Percentiles rank a stretch among this genome's conserved stretches.
phyloP scores from a whole-genome alignment of 2,797 vertebrate genomes.

The Eulemur mongoz region DNA sequence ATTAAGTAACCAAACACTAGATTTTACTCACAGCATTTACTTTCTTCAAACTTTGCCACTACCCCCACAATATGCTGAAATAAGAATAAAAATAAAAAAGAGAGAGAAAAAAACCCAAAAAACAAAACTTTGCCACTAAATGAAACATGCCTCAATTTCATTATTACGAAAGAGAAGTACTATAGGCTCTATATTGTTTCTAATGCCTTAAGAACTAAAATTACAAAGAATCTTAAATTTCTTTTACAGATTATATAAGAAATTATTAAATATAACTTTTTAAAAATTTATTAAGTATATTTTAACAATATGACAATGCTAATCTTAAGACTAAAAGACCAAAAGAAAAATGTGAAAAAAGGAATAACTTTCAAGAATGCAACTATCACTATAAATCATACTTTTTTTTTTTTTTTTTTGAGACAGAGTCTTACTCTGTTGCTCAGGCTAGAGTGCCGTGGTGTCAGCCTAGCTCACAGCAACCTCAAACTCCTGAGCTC shows the following conservation, averaged over 20 bases:
- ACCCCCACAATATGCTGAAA: neutral
- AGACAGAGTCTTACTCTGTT: too few species aligned
- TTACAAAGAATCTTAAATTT: constrained; percentile 20
- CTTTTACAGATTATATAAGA: neutral
- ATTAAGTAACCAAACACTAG: neutral
- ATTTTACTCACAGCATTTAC: neutral
- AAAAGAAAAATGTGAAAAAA: neutral
- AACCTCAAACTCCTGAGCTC: too few species aligned
- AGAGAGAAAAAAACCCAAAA: too few species aligned
- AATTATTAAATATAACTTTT: neutral
- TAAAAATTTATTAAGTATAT: neutral
- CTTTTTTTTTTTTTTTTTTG: neutral
- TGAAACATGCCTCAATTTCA: neutral
- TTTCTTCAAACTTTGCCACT: constrained; percentile 46
- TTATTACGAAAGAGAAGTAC: constrained; percentile 50
- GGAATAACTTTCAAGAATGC: constrained; percentile 42
- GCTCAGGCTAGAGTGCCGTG: too few species aligned
- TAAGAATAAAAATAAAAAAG: too few species aligned
- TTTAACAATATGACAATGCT: constrained; percentile 16
- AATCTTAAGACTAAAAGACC: neutral
- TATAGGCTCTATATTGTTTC: neutral
- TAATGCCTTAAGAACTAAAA: constrained; percentile 35
- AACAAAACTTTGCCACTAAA: neutral
- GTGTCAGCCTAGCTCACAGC: too few species aligned
- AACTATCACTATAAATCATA: neutral